Conservation (phyloP, 2,113 vertebrate species). For the Cyprinus carpio region DNA sequence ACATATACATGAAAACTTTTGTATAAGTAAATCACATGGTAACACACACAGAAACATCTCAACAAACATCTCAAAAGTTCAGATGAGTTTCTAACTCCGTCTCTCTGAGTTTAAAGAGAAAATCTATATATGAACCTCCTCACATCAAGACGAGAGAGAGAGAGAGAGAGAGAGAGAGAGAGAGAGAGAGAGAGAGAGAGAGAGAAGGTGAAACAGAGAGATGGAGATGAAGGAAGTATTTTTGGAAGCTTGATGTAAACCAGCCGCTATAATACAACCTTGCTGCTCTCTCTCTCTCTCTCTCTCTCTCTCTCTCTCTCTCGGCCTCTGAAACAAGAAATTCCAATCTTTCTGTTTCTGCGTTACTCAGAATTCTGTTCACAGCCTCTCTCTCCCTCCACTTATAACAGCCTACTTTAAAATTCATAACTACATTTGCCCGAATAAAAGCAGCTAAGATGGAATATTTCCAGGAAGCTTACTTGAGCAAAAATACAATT, state of each 20-base stretch:
- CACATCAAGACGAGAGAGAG: conserved; percentile 37
- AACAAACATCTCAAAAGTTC: conserved; percentile 29
- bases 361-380: conserved; percentile 78
- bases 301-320: not conserved
- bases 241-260: conserved; percentile 58
- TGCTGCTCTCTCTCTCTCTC: conserved; percentile 27
- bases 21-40: not conserved
- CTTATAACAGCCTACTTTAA: conserved; percentile 82
- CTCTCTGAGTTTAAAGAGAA: conserved; percentile 43
- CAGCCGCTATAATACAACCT: conserved; percentile 56
- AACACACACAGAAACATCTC: conserved; percentile 5
- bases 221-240: conserved; percentile 46
- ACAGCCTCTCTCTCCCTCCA: conserved; percentile 72
- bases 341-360: conserved; percentile 71
- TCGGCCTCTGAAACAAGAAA: conserved; percentile 70
- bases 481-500: conserved; percentile 82
- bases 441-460: conserved; percentile 80
- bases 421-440: conserved; percentile 86
- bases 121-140: conserved; percentile 48
- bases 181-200: too few relatives aligned
- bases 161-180: conserved; percentile 38
- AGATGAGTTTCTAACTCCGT: conserved; percentile 36
- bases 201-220: conserved; percentile 38
- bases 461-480: conserved; percentile 83
- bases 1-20: not conserved